These are phyloP conservation scores for Pristionchus entomophagus DNA, from an alignment of 2,888 invertebrate species.

Conservation along the genomic window DNA sequence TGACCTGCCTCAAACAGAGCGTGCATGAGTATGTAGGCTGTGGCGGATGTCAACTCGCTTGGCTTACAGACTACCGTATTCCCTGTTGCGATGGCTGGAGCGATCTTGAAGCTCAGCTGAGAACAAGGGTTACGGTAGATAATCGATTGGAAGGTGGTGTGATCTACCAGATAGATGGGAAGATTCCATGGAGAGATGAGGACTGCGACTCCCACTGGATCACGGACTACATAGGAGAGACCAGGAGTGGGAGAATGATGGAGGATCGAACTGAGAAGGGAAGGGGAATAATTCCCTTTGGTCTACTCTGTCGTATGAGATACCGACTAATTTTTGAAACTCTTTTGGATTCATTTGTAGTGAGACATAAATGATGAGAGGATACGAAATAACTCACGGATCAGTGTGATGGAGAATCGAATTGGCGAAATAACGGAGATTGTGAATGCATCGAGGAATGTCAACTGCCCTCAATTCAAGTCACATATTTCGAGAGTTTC, in stretches of 20 bases:
- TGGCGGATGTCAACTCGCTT: constrained; percentile 80
- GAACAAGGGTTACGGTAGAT: constrained; percentile 30
- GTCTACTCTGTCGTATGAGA: too few species aligned
- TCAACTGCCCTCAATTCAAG: constrained; percentile 77
- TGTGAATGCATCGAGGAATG: constrained; percentile 80
- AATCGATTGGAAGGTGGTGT: not conserved
- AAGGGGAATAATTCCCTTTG: too few species aligned
- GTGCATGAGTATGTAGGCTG: constrained; percentile 79
- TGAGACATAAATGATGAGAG: not conserved
- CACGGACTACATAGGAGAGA: constrained; percentile 78
- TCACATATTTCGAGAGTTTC: not conserved
- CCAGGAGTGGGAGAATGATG: constrained; percentile 67
- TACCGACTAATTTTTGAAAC: too few species aligned
- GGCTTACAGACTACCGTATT: constrained; percentile 81
- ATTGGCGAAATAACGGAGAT: constrained; percentile 80
- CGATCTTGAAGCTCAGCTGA: constrained; percentile 79
- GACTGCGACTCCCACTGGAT: constrained; percentile 80
- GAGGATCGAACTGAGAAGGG: constrained; percentile 66
- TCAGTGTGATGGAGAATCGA: constrained; percentile 77
- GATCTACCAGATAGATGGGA: constrained; percentile 79
- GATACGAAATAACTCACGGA: constrained; percentile 70
- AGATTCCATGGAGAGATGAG: constrained; percentile 81
- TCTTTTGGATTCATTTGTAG: too few species aligned
- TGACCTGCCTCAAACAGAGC: constrained; percentile 79
- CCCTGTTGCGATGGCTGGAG: constrained; percentile 79